A percentile compares a stretch with the other conserved stretches of the same genome.
Conservation (phyloP, 2,797 vertebrate species). For the Hydrocynus forskahlii region DNA sequence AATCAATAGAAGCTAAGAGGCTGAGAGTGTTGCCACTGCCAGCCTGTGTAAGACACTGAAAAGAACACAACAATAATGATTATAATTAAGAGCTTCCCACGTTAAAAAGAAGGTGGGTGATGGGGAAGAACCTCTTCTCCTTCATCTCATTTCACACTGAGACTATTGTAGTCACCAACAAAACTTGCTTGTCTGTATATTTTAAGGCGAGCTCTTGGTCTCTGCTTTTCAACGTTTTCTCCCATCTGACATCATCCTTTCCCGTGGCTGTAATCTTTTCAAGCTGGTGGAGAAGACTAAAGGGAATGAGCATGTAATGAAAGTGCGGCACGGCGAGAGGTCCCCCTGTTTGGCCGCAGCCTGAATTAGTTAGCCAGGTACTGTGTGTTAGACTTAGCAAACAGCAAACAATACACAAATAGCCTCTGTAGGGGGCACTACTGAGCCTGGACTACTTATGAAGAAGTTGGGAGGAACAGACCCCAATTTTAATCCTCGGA, state of each 20-base stretch:
- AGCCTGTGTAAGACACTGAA: conserved; percentile 60
- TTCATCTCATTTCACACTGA: conserved; percentile 32
- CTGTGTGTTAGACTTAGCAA: too few species aligned
- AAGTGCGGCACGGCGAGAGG: background rate
- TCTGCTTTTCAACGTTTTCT: background rate
- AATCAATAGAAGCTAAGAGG: conserved; percentile 72
- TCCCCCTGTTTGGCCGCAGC: background rate
- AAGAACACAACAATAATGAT: conserved; percentile 64
- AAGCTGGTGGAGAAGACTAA: background rate
- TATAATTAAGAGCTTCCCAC: conserved; percentile 69
- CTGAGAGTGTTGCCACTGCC: conserved; percentile 61
- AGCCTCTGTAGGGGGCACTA: conserved; percentile 39
- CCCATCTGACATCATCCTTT: conserved; percentile 3
- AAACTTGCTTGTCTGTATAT: conserved; percentile 18
- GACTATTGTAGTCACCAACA: conserved; percentile 17
- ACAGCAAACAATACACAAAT: conserved; percentile 22
- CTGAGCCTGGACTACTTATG: conserved; percentile 6
- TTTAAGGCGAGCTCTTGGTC: background rate
- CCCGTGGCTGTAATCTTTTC: background rate
- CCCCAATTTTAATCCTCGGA: background rate
- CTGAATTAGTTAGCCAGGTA: conserved; percentile 14
- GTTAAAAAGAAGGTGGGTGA: conserved; percentile 48
- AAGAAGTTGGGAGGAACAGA: background rate
- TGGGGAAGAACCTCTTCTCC: conserved; percentile 21
- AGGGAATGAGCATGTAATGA: conserved; percentile 13